Base-by-base conservation (phyloP, 64 coral and sea anemone genomes). In the Pocillopora damicornis region DNA sequence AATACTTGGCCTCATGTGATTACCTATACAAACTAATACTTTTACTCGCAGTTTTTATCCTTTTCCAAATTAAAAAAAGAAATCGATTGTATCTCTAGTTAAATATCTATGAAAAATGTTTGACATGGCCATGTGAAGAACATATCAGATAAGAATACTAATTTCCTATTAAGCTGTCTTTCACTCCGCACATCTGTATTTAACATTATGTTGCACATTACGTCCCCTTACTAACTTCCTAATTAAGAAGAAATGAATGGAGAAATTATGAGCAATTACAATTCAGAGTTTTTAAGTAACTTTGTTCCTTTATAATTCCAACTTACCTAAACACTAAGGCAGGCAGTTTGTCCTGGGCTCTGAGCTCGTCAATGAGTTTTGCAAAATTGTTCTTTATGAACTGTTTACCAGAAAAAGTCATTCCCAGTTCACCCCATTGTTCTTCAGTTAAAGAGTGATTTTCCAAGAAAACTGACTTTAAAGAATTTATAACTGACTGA, bases 311-410 rank as follows among this genome's bases (percentile, higher is more conserved):
- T 16, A 12, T 6, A 15, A 37, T 26, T 35, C 14, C 16, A 4
- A 13, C 20, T 18, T 63, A 81, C 79, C 79, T 81, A 25, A 81
- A 81, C 59, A 81, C 79, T 15, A 81, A 25, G 79, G 79, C 79
- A 37, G 79, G 79, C 12, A 81, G 60, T 63, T 81, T 81, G 15
- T 63, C 60, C 37, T 81, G 79, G 8, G 79, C 79, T 59, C 26
- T 81, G 11, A 81, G 79, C 18, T 81, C 59, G n/a, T 81, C 79
- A 11, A 81, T 60, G 4, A 81, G 59, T 34, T 81, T 81, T 7
- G 23, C 26, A 60, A 63, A 81, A 35, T 63, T 81, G 16, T 0
- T 35, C 25, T 0, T 0, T 22, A 81, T 59, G 79, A 63, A 62
- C 11, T 0, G 0, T 16, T 35, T 35, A 0, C 79, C 79, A 13